phyloP scores from a whole-genome alignment of 2,797 vertebrate genomes.

The Okamejei kenojei region DNA sequence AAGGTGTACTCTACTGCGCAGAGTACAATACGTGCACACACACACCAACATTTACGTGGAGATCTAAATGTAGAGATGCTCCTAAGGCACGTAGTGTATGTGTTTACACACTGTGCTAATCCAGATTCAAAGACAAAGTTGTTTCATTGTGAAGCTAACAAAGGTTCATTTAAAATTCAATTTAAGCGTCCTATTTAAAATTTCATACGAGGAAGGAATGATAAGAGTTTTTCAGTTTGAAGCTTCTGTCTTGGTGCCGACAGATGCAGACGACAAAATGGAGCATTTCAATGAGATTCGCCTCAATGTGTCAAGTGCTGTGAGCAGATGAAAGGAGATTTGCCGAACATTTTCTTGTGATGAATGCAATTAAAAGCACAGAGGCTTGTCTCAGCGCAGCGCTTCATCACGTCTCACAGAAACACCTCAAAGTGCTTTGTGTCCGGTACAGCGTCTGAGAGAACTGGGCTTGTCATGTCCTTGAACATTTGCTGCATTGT shows the following conservation, averaged over 20 bases:
- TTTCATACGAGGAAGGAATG: not conserved
- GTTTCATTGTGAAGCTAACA: not conserved
- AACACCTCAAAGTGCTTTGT: not conserved
- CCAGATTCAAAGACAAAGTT: not conserved
- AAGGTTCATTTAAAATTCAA: conserved; percentile 7
- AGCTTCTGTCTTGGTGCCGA: not conserved
- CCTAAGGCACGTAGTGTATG: not conserved
- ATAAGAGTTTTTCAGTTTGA: not conserved
- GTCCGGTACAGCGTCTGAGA: not conserved
- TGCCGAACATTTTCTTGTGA: not conserved
- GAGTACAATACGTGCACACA: no score
- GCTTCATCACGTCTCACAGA: not conserved
- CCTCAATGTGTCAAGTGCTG: not conserved
- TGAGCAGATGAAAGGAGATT: not conserved
- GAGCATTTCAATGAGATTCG: not conserved
- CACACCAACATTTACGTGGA: not conserved
- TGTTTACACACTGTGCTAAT: not conserved
- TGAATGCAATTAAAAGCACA: not conserved
- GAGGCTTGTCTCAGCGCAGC: not conserved
- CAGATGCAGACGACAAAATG: not conserved
- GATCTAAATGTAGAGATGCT: not conserved
- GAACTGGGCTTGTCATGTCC: not conserved
- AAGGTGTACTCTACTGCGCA: not conserved
- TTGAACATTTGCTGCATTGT: not conserved
- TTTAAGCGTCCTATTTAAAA: not conserved